Evolutionary conservation across 2,113 vertebrate genomes (phyloP), one percentile per base, ranked within the genome.

Genomic region (Argyrosomus japonicus): DNA sequence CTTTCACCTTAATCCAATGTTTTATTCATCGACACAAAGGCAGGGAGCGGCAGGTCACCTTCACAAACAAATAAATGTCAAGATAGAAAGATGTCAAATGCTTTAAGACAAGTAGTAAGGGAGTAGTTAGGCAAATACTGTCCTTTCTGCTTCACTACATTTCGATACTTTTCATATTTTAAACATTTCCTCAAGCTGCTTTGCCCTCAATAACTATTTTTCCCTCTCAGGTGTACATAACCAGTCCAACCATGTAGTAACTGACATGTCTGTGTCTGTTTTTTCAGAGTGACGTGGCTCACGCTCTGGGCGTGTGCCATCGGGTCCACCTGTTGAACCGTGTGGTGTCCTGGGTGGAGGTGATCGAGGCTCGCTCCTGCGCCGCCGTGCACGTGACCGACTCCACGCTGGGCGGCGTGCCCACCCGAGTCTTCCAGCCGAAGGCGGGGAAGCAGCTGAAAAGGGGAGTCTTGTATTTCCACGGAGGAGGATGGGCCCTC

Each of bases 401-500:
- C 84, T 92, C 95, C 0, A 23, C 87, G 56, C 97, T 99, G 67
- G 96, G 96, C 0, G 96, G 97, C 0, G 96, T 99, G 11, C 95
- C 96, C 75, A 94, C 97, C 68, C 88, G 98, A 15, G 95, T 99
- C 57, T 99, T 97, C 68, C 94, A 96, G 87, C 95, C 97, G 1
- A 86, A 85, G 2, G 85, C 79, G 0, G 91, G 87, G 0, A 85
- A 69, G 71, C 70, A 9, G 19, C 94, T 96, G 74, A 97, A 91
- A 77, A 96, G 97, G 73, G 93, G 96, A 0, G 71, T 99, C 18
- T 13, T 99, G 62, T 99, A 97, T 54, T 96, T 99, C 89, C 98
- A 99, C 0, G 98, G 98, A 56, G 98, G 98, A 7, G 98, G 98
- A 65, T 99, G 98, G 98, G 97, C 97, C 7, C 87, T 99, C 60